Evolutionary conservation across 2,797 vertebrate species (phyloP).

Genomic region (Pantherophis vulpinus): DNA sequence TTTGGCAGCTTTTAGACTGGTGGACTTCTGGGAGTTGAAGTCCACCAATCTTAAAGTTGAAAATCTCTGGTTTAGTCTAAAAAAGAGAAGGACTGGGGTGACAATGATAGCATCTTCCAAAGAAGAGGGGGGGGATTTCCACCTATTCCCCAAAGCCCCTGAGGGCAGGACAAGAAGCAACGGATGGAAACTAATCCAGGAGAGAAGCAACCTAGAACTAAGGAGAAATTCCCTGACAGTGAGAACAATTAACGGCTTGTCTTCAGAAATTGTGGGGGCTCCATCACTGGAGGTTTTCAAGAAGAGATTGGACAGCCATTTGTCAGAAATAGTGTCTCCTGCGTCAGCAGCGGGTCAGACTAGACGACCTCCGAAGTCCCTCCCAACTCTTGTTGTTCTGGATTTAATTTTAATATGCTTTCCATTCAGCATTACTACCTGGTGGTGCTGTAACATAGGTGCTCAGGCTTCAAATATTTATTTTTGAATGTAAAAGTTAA

Average conservation of each 20-base stretch:
- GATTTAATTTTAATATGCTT: not conserved
- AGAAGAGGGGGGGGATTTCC: not conserved
- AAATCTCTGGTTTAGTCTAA: no score
- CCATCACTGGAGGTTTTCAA: not conserved
- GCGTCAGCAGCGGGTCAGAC: not conserved
- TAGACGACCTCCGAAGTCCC: not conserved
- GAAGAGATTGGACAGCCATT: not conserved
- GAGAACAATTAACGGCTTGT: not conserved
- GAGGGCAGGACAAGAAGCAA: not conserved
- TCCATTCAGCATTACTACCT: not conserved
- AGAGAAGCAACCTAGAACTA: not conserved
- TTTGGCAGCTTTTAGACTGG: no score
- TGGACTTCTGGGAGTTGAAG: no score
- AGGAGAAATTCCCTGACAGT: not conserved
- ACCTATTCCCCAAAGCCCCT: fast-evolving
- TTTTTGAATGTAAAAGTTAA: no score
- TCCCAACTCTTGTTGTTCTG: not conserved
- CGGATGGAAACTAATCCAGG: not conserved
- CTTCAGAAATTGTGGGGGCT: fast-evolving
- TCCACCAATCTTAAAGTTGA: no score
- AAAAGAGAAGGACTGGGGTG: no score
- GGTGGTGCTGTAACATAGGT: not conserved
- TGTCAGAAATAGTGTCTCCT: not conserved
- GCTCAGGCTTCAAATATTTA: not conserved
- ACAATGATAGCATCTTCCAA: not conserved